Percentiles rank a stretch among this genome's conserved stretches.
phyloP scores from a whole-genome alignment of 2,888 invertebrate genomes.

The Lithophane ornitopus region DNA sequence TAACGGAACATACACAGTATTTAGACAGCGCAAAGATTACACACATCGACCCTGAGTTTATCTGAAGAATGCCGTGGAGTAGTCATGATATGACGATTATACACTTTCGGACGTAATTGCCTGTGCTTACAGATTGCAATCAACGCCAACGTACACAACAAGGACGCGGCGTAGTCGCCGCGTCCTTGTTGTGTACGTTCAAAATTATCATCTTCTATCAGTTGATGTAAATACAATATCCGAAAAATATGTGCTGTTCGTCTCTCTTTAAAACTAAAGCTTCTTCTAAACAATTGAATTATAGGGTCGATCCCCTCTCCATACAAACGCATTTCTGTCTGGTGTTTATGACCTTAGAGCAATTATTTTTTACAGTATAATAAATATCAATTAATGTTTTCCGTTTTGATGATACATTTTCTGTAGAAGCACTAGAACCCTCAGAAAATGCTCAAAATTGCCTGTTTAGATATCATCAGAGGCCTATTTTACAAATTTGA shows the following conservation, averaged over 20 bases:
- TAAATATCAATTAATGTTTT: too few relatives aligned
- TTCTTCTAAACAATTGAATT: neutral
- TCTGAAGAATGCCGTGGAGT: slow-evolving; percentile 52
- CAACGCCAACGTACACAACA: slow-evolving; percentile 43
- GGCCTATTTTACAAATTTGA: too few relatives aligned
- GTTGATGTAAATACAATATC: neutral
- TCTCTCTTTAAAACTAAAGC: neutral
- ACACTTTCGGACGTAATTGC: slow-evolving; percentile 65
- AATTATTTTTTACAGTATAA: too few relatives aligned
- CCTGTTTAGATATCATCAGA: too few relatives aligned
- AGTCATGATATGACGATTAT: slow-evolving; percentile 66
- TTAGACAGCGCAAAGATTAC: slow-evolving; percentile 36
- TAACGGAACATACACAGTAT: slow-evolving; percentile 9
- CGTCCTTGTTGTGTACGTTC: too few relatives aligned
- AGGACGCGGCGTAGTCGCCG: slow-evolving; percentile 50
- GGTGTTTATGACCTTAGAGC: too few relatives aligned
- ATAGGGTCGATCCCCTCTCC: too few relatives aligned
- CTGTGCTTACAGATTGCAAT: slow-evolving; percentile 55
- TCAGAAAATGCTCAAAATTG: too few relatives aligned
- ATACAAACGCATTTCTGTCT: too few relatives aligned
- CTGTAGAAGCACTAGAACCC: too few relatives aligned
- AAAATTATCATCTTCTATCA: slow-evolving; percentile 7
- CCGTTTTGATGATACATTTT: too few relatives aligned
- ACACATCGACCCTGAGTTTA: slow-evolving; percentile 58
- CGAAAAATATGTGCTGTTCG: neutral